These are phyloP conservation scores for Thera obeliscata DNA, from an alignment of 2,888 invertebrate species.

Conservation along the genomic window DNA sequence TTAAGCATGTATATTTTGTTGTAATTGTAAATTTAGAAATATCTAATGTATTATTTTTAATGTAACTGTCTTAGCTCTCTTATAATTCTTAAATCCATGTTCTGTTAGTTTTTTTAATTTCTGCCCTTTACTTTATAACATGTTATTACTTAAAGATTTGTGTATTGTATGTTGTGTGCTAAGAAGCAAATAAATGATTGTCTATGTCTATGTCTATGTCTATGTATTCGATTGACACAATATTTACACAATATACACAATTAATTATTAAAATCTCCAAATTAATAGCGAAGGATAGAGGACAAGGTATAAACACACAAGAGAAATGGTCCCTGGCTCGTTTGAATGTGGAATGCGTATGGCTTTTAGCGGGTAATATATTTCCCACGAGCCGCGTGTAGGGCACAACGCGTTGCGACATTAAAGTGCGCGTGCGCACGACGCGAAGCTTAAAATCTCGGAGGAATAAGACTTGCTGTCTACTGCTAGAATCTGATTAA, in stretches of 20 bases:
- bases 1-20: too few species aligned
- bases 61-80: too few species aligned
- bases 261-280: background rate
- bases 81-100: too few species aligned
- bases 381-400: conserved; percentile 38
- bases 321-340: conserved; percentile 26
- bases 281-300: conserved; percentile 11
- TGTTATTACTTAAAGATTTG: too few species aligned
- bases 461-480: conserved; percentile 16
- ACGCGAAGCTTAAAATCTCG: conserved; percentile 26
- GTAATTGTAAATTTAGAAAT: too few species aligned
- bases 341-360: conserved; percentile 27
- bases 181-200: too few species aligned
- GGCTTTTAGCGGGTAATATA: conserved; percentile 38
- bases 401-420: conserved; percentile 34
- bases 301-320: conserved; percentile 18
- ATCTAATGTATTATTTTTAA: too few species aligned
- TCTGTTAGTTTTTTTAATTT: too few species aligned
- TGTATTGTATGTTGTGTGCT: too few species aligned
- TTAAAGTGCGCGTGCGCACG: conserved; percentile 39
- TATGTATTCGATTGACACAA: too few species aligned
- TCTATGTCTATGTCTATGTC: too few species aligned
- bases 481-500: conserved; percentile 6
- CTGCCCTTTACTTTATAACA: too few species aligned
- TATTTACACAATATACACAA: background rate